phyloP scores from a whole-genome alignment of 2,888 invertebrate genomes.

The Eristalis arbustorum region DNA sequence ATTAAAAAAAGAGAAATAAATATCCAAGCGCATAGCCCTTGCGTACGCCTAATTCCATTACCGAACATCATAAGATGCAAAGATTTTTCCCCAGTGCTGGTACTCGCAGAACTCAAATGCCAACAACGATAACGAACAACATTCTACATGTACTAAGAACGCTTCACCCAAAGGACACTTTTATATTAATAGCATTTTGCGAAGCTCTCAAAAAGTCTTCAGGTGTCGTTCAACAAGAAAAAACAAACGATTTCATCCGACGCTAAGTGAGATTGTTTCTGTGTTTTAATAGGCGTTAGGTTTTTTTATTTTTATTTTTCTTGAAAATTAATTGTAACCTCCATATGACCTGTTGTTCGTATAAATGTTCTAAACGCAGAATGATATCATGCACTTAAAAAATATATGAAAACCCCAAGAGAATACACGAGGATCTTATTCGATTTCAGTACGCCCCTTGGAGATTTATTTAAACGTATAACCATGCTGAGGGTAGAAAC shows the following conservation, averaged over 20 bases:
- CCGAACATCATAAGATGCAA: constrained; percentile 40
- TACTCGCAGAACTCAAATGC: not conserved
- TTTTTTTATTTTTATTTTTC: not conserved
- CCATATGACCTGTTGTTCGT: not conserved
- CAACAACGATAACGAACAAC: not conserved
- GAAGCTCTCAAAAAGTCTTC: not conserved
- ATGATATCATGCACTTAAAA: not conserved
- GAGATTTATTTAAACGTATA: not conserved
- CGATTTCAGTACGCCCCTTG: not conserved
- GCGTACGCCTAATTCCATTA: constrained; percentile 52
- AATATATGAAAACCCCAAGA: not conserved
- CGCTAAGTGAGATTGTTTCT: not conserved
- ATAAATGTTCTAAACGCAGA: not conserved
- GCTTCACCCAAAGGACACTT: not conserved
- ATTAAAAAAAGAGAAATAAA: not conserved
- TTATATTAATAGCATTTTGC: not conserved
- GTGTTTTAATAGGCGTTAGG: not conserved
- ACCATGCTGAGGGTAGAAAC: not conserved
- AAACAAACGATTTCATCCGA: not conserved
- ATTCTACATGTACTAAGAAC: not conserved
- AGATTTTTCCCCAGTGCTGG: constrained; percentile 5
- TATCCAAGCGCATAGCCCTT: constrained; percentile 5
- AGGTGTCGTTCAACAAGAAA: not conserved
- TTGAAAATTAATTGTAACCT: not conserved
- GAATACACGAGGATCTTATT: not conserved